Base-by-base conservation (phyloP, 2,797 vertebrate species). In the Ibycter americanus region DNA sequence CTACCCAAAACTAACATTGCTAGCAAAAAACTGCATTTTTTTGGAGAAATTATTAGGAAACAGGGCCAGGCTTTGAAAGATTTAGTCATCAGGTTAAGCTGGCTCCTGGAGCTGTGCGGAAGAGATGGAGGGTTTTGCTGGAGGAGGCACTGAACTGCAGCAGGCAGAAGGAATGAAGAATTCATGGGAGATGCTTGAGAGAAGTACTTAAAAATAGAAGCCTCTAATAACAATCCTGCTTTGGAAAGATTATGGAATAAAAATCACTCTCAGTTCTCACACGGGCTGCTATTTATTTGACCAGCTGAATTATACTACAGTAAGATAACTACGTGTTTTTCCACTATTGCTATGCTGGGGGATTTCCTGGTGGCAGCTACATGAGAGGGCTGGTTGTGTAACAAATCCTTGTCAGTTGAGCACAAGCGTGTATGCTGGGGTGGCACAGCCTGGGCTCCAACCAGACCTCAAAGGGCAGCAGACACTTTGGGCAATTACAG, bases 281-380 rank as follows among this genome's bases (percentile, higher is more conserved):
- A 56, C 0, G 11, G 36, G 42, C 34, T 68, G 46, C 20, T 81
- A 78, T 71, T 96, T 88, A 55, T 78, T 86, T 92, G 80, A 79
- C 46, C 68, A 76, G 20, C 40, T 76, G 40, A 78, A 62, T 74
- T 81, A 46, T 1, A 1, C 54, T 59, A 6, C 34, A 59, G 44
- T 54, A 46, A 66, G 66, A 52, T 18, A 83, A 80, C 32, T 31
- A 26, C 29, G 21, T 52, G 23, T 68, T 91, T 94, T 90, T 83
- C 73, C 76, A 68, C 51, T n/a, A 40, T 40, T 55, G 38, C 63
- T 85, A 2, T 6, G 14, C 55, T 34, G 54, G 61, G 77, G 92
- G 83, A 90, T 87, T 94, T 95, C 88, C 88, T 34, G 22, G 70
- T 29, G 23, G 86, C 80, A 83, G 79, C 18, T 8, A n/a, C 74